These are phyloP conservation scores for Aurelia aurita complex sp. Pacific DNA, from an alignment of 30 jellyfish, hydroid and myxozoan species.

Conservation along the genomic window DNA sequence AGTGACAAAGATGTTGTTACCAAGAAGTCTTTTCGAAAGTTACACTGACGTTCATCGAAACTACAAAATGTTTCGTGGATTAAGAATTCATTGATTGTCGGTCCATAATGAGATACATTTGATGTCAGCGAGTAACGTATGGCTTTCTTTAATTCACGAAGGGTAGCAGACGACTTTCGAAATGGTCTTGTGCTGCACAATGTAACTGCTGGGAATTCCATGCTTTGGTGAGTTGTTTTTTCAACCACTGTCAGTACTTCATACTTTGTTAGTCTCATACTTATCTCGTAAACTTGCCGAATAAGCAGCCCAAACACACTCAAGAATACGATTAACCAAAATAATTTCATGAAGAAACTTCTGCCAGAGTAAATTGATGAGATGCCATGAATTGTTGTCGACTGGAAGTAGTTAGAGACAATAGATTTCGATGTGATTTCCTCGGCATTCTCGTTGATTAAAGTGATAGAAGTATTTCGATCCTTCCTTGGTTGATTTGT, in stretches of 20 bases:
- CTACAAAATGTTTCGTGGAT: not conserved
- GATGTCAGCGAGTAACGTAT: too few species aligned
- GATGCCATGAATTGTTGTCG: not conserved
- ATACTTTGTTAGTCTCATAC: not conserved
- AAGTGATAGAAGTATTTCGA: too few species aligned
- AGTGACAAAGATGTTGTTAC: not conserved
- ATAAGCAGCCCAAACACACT: not conserved
- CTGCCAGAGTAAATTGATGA: not conserved
- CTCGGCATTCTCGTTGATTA: too few species aligned
- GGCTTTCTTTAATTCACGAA: too few species aligned
- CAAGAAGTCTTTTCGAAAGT: not conserved
- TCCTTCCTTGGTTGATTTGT: too few species aligned
- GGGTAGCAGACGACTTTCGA: too few species aligned
- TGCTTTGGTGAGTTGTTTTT: not conserved
- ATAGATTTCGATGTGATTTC: not conserved
- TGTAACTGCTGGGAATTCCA: not conserved
- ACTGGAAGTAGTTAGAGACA: not conserved
- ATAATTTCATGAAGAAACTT: not conserved
- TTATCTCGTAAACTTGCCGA: not conserved
- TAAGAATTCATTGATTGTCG: not conserved
- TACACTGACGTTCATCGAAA: not conserved
- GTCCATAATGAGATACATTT: not conserved
- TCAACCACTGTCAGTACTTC: not conserved
- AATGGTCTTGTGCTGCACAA: not conserved
- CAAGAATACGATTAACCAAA: not conserved